Base-by-base conservation (phyloP, 2,113 vertebrate species). In the Chamaetylas fuelleborni region DNA sequence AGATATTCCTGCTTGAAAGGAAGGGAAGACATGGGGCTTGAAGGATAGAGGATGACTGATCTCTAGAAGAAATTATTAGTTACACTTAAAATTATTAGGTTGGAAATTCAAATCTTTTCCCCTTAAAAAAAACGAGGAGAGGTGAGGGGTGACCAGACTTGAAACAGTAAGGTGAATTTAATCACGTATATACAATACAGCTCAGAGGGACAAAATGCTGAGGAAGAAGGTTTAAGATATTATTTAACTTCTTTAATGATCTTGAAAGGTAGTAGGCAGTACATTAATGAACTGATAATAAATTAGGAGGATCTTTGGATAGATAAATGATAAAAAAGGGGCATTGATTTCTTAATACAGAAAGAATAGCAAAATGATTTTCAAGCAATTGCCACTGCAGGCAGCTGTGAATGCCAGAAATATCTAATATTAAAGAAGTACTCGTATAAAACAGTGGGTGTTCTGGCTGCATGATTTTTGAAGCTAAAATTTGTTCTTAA, bases 211-310 rank as follows among this genome's bases (percentile, higher is more conserved):
- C 79, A 83, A 95, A 96, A 90, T 88, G 93, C 95, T 96, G 95
- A 96, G 96, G 72, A 88, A 94, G 94, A 88, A 90, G 88, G 85
- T 96, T 96, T 94, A 67, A 86, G 90, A 88, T 95, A 88, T 95
- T 95, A 96, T 96, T 96, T 96, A 95, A 93, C 81, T 96, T 94
- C 71, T 92, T 96, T 96, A 96, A 96, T 96, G 92, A 95, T 94
- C 92, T 96, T 95, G 92, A 96, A 95, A 95, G 88, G 94, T 90
- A 94, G 88, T 95, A 91, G 88, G 94, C 88, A 95, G 92, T 96
- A 95, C 93, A 95, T 97, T 96, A 96, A 96, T 96, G 93, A 97
- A 92, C 88, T 83, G 85, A 77, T 88, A 92, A 96, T 97, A 96
- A 96, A 97, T 94, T 96, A 96, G 82, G 65, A 96, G 60, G 76